Evolutionary conservation across 2,113 vertebrate genomes (phyloP).

Genomic region (Psilopogon haemacephalus): DNA sequence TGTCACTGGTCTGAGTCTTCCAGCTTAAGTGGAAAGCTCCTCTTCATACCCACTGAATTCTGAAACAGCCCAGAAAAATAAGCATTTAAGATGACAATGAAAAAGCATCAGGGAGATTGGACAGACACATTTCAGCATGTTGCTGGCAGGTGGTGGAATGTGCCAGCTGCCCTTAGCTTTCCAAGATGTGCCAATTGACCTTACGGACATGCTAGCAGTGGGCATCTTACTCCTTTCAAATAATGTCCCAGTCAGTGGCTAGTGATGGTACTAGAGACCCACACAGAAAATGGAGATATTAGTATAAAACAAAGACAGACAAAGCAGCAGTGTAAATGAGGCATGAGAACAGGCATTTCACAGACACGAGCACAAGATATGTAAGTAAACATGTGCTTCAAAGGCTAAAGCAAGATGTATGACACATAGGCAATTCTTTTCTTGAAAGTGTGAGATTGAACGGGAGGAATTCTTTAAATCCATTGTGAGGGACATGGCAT

Average conservation of each 20-base stretch:
- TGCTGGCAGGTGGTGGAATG: not conserved
- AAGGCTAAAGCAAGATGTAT: not conserved
- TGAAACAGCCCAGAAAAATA: constrained; percentile 17
- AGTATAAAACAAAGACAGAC: not conserved
- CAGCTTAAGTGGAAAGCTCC: constrained; percentile 31
- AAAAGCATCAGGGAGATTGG: not conserved
- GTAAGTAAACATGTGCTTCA: not conserved
- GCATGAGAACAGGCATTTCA: not conserved
- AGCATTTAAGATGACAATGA: not conserved
- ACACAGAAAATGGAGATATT: not conserved
- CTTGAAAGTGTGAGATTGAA: not conserved
- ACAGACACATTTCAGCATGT: not conserved
- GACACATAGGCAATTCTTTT: not conserved
- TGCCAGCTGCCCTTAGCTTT: not conserved
- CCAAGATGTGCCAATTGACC: not conserved
- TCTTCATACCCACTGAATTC: not conserved
- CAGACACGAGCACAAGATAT: not conserved
- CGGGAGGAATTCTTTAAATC: not conserved
- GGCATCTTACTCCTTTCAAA: not conserved
- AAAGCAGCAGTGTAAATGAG: not conserved
- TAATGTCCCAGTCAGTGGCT: not conserved
- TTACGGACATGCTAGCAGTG: not conserved
- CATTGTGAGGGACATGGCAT: not conserved
- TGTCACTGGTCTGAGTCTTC: constrained; percentile 39
- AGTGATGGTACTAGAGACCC: not conserved